Evolutionary conservation across 1,140 invertebrate genomes (phyloP), one percentile per base, ranked within the genome.

Genomic region (Maconellicoccus hirsutus): DNA sequence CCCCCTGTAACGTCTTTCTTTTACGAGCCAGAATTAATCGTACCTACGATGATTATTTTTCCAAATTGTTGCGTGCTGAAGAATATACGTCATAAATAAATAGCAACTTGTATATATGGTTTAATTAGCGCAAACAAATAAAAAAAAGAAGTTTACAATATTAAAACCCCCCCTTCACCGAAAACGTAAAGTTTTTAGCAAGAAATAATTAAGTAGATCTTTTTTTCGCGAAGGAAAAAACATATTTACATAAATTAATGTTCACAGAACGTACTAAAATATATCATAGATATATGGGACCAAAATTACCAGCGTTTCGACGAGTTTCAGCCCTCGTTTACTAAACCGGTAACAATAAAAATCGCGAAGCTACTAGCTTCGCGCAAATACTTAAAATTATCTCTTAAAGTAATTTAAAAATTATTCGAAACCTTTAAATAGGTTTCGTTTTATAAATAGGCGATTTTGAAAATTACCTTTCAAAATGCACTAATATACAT

Each of bases 241-340:
- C 3, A 33, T 33, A 33, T 33, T 6, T 33, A 71, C 19, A 69
- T n/a, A 69, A 38, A 72, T 39, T 61, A 70, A 66, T 59, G 72
- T 72, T 72, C 72, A 72, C 61, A 72, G 72, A 72, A 72, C 72
- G 72, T 73, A 73, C 72, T 42, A 70, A 71, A 73, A 71, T 71
- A 71, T 71, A 73, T 71, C 72, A 73, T 71, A 29, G 72, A 73
- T 71, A 73, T 71, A 71, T 71, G 70, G 72, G 72, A 71, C 70
- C 70, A 61, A 71, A 21, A 71, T 66, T 69, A 63, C 70, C 59
- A 26, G 29, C 70, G 23, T 26, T 59, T 25, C 22, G 22, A 39
- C 19, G 29, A 10, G 25, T 7, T 22, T 21, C 66, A 19, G 27
- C 19, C 59, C 22, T 39, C n/a, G 69, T 59, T 26, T 71, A 39